Percentiles rank a stretch among this genome's conserved stretches.
phyloP scores from a whole-genome alignment of 2,113 vertebrate genomes.

The Chaenocephalus aceratus region DNA sequence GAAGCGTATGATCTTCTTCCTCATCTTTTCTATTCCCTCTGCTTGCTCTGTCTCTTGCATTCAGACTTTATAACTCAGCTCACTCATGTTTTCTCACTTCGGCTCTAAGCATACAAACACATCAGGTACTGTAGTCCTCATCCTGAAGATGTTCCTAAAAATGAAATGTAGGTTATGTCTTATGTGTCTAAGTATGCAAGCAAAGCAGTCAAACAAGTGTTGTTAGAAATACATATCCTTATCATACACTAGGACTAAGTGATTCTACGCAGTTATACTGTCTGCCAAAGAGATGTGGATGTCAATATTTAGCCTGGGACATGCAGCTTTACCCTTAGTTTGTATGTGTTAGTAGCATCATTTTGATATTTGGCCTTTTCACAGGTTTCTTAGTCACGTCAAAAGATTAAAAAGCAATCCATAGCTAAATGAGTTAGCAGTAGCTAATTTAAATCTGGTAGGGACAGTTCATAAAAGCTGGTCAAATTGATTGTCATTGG shows the following conservation, averaged over 20 bases:
- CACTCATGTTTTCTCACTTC: neutral
- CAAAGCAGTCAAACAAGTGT: neutral
- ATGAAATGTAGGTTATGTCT: neutral
- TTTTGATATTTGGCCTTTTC: neutral
- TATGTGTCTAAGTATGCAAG: neutral
- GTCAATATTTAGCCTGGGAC: neutral
- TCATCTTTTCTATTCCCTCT: constrained; percentile 21
- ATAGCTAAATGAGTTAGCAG: neutral
- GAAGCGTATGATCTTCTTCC: constrained; percentile 12
- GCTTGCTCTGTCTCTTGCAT: neutral
- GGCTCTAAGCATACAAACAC: neutral
- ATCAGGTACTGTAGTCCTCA: neutral
- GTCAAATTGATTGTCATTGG: neutral
- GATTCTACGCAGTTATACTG: neutral
- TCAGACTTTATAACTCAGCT: neutral
- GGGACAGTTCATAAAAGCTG: neutral
- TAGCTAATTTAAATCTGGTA: neutral
- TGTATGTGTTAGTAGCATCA: neutral
- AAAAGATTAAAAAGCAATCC: neutral
- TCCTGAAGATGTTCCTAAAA: neutral
- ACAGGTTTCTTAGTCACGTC: neutral
- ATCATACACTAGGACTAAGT: neutral
- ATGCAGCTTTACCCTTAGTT: neutral
- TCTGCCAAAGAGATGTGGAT: neutral
- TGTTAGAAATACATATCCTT: neutral